phyloP scores from a whole-genome alignment of 1,140 invertebrate genomes.

The Eufriesea mexicana region DNA sequence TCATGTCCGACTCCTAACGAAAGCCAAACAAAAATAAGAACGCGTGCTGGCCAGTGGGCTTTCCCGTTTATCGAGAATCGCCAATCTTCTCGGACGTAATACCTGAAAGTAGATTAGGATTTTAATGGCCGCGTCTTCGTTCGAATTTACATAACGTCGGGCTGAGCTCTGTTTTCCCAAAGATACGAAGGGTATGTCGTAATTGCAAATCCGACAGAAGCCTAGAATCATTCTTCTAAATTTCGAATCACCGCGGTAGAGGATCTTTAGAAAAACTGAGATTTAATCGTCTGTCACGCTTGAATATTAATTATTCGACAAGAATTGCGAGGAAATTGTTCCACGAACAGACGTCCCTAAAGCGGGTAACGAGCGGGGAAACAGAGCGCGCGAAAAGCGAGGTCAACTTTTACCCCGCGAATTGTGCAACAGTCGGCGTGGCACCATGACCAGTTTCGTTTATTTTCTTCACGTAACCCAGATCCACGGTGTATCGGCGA shows the following conservation, averaged over 20 bases:
- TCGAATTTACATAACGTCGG: constrained; percentile 7
- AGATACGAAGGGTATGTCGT: too few relatives aligned
- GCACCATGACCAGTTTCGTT: constrained; percentile 23
- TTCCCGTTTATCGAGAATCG: not conserved
- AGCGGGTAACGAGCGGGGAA: not conserved
- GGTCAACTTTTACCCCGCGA: constrained; percentile 22
- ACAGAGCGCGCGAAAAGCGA: not conserved
- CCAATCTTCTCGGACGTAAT: not conserved
- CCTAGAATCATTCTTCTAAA: not conserved
- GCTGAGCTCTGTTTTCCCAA: not conserved
- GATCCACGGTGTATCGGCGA: constrained; percentile 1
- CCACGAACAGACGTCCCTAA: not conserved
- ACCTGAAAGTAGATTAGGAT: not conserved
- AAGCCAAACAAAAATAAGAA: not conserved
- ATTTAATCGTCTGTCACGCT: not conserved
- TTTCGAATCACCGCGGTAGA: not conserved
- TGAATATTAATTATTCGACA: not conserved
- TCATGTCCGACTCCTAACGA: constrained; percentile 12
- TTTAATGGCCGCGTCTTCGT: not conserved
- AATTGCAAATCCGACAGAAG: not conserved
- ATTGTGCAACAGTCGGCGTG: constrained; percentile 37
- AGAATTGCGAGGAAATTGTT: not conserved
- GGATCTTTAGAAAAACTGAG: not conserved
- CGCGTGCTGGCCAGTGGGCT: not conserved
- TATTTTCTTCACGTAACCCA: constrained; percentile 40